Evolutionary conservation across 2,888 invertebrate species (phyloP), one percentile per base, ranked within the genome.

Genomic region (Rhogogaster chlorosoma): DNA sequence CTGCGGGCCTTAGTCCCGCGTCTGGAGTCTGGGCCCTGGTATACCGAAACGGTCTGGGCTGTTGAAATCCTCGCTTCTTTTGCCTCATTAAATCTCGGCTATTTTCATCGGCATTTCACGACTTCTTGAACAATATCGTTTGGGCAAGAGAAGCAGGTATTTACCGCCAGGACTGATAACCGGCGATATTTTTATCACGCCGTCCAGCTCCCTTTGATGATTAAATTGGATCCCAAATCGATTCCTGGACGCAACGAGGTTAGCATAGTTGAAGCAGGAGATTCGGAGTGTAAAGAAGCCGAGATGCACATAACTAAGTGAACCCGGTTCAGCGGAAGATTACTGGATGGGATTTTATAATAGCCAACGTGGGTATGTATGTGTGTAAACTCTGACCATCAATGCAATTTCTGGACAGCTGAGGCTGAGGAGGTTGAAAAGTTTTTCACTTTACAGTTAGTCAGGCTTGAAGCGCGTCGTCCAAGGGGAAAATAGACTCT

Each of bases 401-500:
- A 18, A 45, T 49, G 32, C 53, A 32, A 77, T 49, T 32, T 29
- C 49, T 38, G 86, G 87, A 87, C 87, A 89, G 88, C 89, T 89
- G 53, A 53, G 87, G 87, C 90, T 88, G 49, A 29, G 45, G 22
- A 6, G 84, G 49, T 85, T 83, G 75, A 89, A 77, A 91, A 92
- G 86, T 91, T 91, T 91, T 91, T 92, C 90, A 90, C 90, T 91
- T 91, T 91, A 88, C 88, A 88, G 86, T 88, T 90, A 90, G 90
- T 89, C 90, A 91, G 88, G 89, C 90, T 89, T 90, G 91, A 91
- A 91, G 49, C 36, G 64, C 22, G 29, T 64, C 42, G 67, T 80
- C 57, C 80, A 61, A 80, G 80, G 38, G 80, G 61, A 80, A 61
- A 61, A 80, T 80, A 61, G 61, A 80, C 57, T 80, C 57, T 80